phyloP scores from a whole-genome alignment of 1,140 invertebrate species.

The Olivierus martensii region DNA sequence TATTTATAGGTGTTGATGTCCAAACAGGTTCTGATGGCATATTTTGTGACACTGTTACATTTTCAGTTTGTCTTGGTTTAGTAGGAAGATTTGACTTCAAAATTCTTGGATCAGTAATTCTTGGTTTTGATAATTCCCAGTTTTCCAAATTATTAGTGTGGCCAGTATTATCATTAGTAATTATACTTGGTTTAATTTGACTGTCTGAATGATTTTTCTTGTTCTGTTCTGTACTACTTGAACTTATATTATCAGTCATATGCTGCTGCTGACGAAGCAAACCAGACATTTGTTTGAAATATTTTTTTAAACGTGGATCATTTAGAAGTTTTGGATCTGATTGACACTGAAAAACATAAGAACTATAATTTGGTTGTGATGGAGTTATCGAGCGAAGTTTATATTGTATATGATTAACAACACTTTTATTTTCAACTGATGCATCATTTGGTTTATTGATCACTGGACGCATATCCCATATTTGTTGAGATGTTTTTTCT shows the following conservation, averaged over 20 bases:
- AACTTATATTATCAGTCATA: not conserved
- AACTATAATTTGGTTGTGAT: conserved; percentile 15
- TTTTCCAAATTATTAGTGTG: too few relatives aligned
- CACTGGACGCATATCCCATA: not conserved
- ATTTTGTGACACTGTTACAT: not conserved
- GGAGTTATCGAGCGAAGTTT: conserved; percentile 5
- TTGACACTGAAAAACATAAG: conserved; percentile 9
- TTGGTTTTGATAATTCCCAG: not conserved
- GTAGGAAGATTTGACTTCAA: not conserved
- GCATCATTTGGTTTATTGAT: not conserved
- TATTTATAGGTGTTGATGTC: not conserved
- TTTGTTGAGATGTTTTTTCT: not conserved
- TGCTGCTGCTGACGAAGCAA: not conserved
- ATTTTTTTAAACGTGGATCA: conserved; percentile 21
- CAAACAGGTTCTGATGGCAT: not conserved
- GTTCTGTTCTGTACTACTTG: not conserved
- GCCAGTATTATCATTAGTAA: too few relatives aligned
- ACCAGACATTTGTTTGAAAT: not conserved
- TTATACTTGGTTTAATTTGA: too few relatives aligned
- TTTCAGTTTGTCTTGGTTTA: not conserved
- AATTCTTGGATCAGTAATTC: not conserved
- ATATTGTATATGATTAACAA: conserved; percentile 10
- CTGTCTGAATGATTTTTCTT: too few relatives aligned
- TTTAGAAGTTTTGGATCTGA: conserved; percentile 15
- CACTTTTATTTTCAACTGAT: not conserved